Percentiles rank a stretch among this genome's conserved stretches.
Conservation (phyloP, 2,113 vertebrate species). For the Pterophyllum scalare region DNA sequence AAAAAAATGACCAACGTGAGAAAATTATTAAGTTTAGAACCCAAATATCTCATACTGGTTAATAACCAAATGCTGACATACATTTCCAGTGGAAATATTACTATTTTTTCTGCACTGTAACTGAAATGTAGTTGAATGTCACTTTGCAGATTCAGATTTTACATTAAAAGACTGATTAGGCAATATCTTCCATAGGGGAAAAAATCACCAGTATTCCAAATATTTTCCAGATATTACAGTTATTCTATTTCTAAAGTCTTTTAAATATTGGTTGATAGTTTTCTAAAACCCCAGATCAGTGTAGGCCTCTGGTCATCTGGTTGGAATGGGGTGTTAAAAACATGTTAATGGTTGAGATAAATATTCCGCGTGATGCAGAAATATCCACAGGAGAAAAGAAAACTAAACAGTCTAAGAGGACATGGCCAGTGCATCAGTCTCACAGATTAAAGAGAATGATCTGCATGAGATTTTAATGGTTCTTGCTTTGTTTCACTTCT, state of each 20-base stretch:
- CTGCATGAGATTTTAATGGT: not conserved
- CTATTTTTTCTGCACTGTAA: not conserved
- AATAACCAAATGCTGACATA: not conserved
- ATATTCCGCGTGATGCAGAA: not conserved
- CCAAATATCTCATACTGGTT: not conserved
- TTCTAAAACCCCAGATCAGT: not conserved
- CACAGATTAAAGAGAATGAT: not conserved
- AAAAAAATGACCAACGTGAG: not conserved
- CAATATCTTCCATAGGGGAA: not conserved
- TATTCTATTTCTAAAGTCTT: not conserved
- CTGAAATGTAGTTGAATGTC: not conserved
- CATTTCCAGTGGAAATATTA: not conserved
- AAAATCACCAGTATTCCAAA: not conserved
- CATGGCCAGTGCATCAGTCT: not conserved
- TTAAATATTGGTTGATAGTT: not conserved
- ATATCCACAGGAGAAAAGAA: not conserved
- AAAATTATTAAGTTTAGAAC: not conserved
- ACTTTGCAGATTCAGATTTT: not conserved
- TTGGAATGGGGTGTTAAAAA: not conserved
- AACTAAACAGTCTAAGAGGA: not conserved
- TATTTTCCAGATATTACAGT: not conserved
- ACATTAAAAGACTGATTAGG: not conserved
- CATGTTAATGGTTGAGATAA: not conserved
- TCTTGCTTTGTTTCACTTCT: not conserved
- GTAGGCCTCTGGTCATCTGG: not conserved